Percentiles rank a stretch among this genome's conserved stretches.
These are phyloP conservation scores for Acronicta alni DNA, from an alignment of 2,888 invertebrate species.

Conservation along the genomic window DNA sequence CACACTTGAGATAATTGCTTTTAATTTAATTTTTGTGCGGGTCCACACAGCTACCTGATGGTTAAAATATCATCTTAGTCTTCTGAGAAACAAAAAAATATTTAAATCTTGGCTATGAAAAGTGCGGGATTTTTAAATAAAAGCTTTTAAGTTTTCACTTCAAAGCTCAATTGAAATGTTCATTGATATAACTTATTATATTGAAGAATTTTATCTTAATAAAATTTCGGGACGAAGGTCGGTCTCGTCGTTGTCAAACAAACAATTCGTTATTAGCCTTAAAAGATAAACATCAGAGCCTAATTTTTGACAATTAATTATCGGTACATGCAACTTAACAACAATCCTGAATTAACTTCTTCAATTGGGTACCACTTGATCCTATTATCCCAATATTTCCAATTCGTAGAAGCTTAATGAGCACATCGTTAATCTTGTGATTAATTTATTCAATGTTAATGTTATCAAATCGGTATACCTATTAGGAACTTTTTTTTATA, in stretches of 20 bases:
- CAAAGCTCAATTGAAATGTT: conserved; percentile 23
- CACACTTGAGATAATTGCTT: too few relatives aligned
- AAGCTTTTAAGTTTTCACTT: conserved; percentile 18
- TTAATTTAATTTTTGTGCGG: too few relatives aligned
- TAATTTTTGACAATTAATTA: conserved; percentile 21
- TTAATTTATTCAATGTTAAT: conserved; percentile 30
- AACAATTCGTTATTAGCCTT: not conserved
- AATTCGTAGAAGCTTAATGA: conserved; percentile 46
- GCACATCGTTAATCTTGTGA: conserved; percentile 33
- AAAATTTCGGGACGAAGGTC: not conserved
- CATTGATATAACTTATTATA: conserved; percentile 12
- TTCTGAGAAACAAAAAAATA: conserved; percentile 9
- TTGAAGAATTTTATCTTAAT: conserved; percentile 3
- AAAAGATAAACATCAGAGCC: conserved; percentile 7
- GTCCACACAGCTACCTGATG: too few relatives aligned
- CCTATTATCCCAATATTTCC: conserved; percentile 61
- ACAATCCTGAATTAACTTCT: conserved; percentile 57
- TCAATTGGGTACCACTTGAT: conserved; percentile 71
- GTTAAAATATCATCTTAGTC: conserved; percentile 10
- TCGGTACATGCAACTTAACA: conserved; percentile 24
- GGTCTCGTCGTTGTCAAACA: not conserved
- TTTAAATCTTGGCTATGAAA: conserved; percentile 14
- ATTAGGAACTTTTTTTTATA: too few relatives aligned
- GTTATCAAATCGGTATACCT: not conserved
- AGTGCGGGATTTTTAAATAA: conserved; percentile 4